Evolutionary conservation across 2,113 vertebrate genomes (phyloP).

Genomic region (Rhodinocichla rosea): DNA sequence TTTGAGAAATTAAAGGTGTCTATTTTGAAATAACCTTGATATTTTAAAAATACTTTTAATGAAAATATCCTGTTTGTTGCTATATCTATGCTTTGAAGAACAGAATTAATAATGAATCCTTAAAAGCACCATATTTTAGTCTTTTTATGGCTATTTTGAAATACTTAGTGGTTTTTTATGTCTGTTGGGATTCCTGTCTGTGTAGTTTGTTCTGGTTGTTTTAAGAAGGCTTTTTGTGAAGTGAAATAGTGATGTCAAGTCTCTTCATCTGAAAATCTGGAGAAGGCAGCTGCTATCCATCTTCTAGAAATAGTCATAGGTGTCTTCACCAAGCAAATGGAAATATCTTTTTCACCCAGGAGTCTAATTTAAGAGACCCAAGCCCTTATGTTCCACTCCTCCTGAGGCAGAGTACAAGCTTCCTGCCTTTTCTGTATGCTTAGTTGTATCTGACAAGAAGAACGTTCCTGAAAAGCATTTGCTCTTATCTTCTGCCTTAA

Average conservation of each 20-base stretch:
- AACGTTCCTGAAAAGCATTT: neutral
- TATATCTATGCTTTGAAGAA: neutral
- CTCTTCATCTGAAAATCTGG: neutral
- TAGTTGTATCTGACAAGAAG: neutral
- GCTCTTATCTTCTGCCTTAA: neutral
- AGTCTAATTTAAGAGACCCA: neutral
- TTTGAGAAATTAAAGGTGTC: neutral
- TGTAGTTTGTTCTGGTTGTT: neutral
- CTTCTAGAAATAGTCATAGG: neutral
- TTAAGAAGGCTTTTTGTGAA: neutral
- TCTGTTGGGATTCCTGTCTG: neutral
- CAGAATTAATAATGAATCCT: neutral
- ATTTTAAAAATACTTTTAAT: neutral
- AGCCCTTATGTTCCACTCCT: neutral
- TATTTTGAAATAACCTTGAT: neutral
- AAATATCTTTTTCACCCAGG: neutral
- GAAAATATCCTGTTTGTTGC: neutral
- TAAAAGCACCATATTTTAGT: neutral
- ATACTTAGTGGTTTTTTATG: neutral
- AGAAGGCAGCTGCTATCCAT: neutral
- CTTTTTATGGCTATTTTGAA: neutral
- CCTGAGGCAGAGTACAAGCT: neutral
- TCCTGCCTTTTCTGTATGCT: neutral
- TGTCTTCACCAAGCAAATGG: neutral
- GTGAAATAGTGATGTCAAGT: neutral